Base-by-base conservation (phyloP, 2,888 invertebrate species). In the Drosophila silvestris region DNA sequence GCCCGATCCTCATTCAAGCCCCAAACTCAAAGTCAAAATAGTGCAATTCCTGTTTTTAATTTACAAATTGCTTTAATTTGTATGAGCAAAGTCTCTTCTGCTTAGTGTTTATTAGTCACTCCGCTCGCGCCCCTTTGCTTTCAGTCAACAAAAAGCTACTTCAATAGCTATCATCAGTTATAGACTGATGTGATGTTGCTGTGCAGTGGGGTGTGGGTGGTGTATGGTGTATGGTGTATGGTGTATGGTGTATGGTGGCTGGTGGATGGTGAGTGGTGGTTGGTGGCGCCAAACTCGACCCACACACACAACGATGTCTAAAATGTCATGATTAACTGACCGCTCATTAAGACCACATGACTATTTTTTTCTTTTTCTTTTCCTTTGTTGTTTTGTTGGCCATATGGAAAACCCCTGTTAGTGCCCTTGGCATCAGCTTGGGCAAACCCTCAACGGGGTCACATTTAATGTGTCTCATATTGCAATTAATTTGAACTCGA, bases 281-380 rank as follows among this genome's bases (percentile, higher is more conserved):
- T 47, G 57, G 28, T 57, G 57, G 57, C 57, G 39, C 57, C 57
- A 56, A 28, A n/a, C 56, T 35, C 26, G 35, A 56, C 26, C 19
- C 33, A 37, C 16, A 33, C 6, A 58, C 53, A 63, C 41, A 37
- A 19, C 53, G n/a, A 50, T 54, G 68, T 72, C 70, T 85, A 63
- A 72, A 83, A 89, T 89, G 69, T 77, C 81, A 84, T 91, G 90
- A 91, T 91, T 81, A 88, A 91, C 88, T 91, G 91, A 78, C 85
- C 88, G 67, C 90, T 87, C 90, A 91, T 88, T 89, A 91, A 71
- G 61, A 67, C 67, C 91, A 80, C 60, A 78, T 71, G 79, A 78
- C 79, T 79, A 2, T 16, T 35, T 35, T 35, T 35, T 35, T 33
- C 74, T 62, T 69, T 41, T 7, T n/a, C 12, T 19, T 30, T 22